Evolutionary conservation across 2,797 vertebrate species (phyloP).

Genomic region (Halcyon chelicuti): DNA sequence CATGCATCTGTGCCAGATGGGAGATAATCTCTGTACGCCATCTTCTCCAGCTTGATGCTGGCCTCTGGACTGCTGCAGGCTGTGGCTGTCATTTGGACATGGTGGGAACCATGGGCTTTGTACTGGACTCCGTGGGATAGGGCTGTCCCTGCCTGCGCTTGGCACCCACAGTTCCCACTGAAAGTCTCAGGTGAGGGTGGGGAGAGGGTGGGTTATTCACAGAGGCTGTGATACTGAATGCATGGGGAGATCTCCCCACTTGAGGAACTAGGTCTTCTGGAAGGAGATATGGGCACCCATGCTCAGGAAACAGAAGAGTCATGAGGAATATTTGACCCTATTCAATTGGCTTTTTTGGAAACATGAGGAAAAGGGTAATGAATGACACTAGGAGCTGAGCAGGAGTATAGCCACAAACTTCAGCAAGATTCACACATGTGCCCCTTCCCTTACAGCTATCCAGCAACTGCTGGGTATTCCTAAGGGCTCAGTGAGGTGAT

Average conservation of each 20-base stretch:
- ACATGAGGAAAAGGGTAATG: background rate
- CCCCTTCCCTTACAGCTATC: background rate
- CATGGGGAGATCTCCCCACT: background rate
- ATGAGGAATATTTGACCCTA: background rate
- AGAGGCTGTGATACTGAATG: background rate
- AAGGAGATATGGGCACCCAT: background rate
- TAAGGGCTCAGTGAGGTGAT: background rate
- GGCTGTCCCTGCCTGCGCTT: background rate
- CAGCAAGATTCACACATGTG: background rate
- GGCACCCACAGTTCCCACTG: background rate
- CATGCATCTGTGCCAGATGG: slow-evolving; percentile 55
- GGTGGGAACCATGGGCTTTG: background rate
- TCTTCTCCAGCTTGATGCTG: background rate
- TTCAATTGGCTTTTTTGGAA: background rate
- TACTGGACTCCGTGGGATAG: background rate
- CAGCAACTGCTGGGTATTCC: background rate
- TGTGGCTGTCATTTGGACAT: background rate
- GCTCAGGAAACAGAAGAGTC: background rate
- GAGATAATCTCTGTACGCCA: background rate
- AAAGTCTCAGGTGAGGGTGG: background rate
- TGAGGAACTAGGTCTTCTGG: background rate
- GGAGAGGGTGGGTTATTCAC: background rate
- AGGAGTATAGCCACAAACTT: background rate
- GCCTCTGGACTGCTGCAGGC: background rate
- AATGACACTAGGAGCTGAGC: background rate